Evolutionary conservation across 2,797 vertebrate genomes (phyloP), one percentile per base, ranked within the genome.

Genomic region (Gouania willdenowi): DNA sequence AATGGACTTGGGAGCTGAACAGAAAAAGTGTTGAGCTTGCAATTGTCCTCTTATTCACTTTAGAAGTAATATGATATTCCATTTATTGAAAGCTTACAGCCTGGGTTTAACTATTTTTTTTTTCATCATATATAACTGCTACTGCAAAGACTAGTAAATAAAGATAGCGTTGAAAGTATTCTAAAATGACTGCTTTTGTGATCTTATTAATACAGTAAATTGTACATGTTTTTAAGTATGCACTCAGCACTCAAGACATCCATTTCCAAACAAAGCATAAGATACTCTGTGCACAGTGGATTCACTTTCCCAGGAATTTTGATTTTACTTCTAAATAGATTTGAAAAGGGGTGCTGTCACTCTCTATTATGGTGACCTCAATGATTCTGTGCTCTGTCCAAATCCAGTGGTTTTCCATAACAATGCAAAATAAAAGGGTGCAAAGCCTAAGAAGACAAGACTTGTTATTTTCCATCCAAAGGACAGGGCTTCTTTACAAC

Each of bases 381-480:
- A 81, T 81, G 83, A 81, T 83, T 79, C 65, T 66, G 69, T 81
- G 77, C 77, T 75, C 73, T 74, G 46, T 75, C 77, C 75, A 80
- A 71, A 83, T 83, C 79, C 83, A 83, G 77, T 5, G 75, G 77
- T 82, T 84, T 86, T 83, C 77, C 83, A 85, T 83, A 84, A 84
- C 82, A 86, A 87, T 81, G 59, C 71, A 83, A 79, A 82, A 82
- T 80, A n/a, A 80, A 77, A 77, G 75, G 63, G 76, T 73, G 79
- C 64, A 83, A 78, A 80, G 69, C 79, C 36, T 61, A 72, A 77
- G 68, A 66, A 79, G 75, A 85, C 77, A 73, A 82, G 61, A 74
- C 68, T 81, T 78, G 67, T 77, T 77, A 82, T 78, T 80, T 81
- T 70, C 67, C 55, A 76, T 50, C 71, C 59, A 54, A 74, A 75